phyloP scores from a whole-genome alignment of 2,113 vertebrate genomes.

The Sporophila hypoxantha region DNA sequence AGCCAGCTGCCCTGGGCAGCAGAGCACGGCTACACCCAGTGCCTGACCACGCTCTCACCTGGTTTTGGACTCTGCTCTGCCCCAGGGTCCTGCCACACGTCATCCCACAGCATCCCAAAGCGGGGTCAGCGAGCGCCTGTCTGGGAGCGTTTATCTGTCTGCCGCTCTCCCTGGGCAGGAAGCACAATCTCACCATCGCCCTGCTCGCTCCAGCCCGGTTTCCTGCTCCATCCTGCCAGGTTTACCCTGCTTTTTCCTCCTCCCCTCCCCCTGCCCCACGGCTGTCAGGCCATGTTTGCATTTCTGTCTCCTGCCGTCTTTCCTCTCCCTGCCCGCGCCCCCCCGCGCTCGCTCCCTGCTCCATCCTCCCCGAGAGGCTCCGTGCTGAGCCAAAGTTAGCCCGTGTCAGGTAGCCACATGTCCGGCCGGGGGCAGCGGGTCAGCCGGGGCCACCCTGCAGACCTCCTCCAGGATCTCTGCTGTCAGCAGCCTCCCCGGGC shows the following conservation, averaged over 20 bases:
- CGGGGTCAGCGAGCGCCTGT: background rate
- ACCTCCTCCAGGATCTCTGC: conserved; percentile 78
- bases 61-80: background rate
- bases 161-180: conserved; percentile 67
- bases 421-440: conserved; percentile 67
- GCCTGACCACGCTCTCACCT: background rate
- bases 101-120: background rate
- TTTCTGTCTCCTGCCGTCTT: conserved; percentile 68
- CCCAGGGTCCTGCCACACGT: background rate
- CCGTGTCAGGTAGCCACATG: conserved; percentile 59
- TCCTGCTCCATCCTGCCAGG: conserved; percentile 73
- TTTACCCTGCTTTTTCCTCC: conserved; percentile 69
- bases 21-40: background rate
- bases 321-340: conserved; percentile 37
- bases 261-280: conserved; percentile 54
- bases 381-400: conserved; percentile 66
- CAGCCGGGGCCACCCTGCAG: conserved; percentile 83
- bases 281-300: conserved; percentile 67
- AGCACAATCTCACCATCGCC: conserved; percentile 69
- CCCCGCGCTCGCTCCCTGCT: background rate
- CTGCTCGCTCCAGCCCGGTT: conserved; percentile 63
- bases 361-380: conserved; percentile 56
- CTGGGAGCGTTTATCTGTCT: conserved; percentile 47
- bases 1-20: background rate
- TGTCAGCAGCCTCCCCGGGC: conserved; percentile 72